Base-by-base conservation (phyloP, 2,888 invertebrate species). In the Zygothrica quintamaculata region DNA sequence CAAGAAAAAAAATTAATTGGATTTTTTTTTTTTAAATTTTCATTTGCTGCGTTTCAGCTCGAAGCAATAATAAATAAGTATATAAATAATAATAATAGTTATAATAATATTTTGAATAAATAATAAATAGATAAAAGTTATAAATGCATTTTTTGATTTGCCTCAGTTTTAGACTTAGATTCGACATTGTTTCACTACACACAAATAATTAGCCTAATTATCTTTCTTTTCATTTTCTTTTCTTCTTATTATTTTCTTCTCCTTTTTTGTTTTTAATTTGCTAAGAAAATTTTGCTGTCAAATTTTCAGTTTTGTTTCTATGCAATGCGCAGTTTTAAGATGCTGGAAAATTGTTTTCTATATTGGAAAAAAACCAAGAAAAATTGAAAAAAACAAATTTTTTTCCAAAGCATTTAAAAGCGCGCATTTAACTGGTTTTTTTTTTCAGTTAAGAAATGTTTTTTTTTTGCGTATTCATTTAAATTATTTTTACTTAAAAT, bases 301-400 rank as follows among this genome's bases (percentile, higher is more conserved):
- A 47, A 31, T 42, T 42, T 36, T 50, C 42, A 47, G 26, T 58
- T n/a, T n/a, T 65, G 48, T 25, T 22, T 22, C 44, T 55, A 56
- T 64, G 72, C 78, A 89, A 89, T 89, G 89, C 88, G 76, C 74
- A 72, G 87, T 88, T 88, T 89, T 87, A 88, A 88, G 82, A 81
- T 79, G 84, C 68, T 77, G 84, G 81, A 78, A 39, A 42, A 29
- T 29, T 40, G 37, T 29, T 8, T n/a, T n/a, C n/a, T n/a, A n/a
- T n/a, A 42, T 22, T 5, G 18, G 18, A 22, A 22, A 22, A 22
- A 3, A n/a, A n/a, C n/a, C n/a, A n/a, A 2, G 18, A 5, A 22
- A 22, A 22, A 22, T 22, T 5, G 3, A 22, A 22, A 2, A 22
- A 22, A 22, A 74, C 7, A 1, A 15, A 31, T 7, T 42, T 11